phyloP scores from a whole-genome alignment of 64 coral and sea anemone genomes.

The Montipora foliosa region DNA sequence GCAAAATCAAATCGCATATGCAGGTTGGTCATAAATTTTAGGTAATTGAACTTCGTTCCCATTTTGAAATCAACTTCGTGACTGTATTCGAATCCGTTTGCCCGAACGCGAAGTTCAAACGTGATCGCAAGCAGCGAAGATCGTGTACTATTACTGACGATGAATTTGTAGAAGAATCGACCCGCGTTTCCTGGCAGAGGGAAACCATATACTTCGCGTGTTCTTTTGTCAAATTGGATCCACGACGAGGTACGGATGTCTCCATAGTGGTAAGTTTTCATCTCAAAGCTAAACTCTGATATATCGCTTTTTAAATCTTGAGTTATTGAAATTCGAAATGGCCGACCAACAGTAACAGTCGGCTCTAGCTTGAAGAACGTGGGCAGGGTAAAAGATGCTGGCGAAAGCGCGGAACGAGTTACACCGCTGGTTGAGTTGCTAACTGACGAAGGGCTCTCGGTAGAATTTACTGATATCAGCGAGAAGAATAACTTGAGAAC shows the following conservation, averaged over 20 bases:
- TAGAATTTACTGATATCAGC: constrained; percentile 74
- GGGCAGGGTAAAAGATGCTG: neutral
- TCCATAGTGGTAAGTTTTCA: neutral
- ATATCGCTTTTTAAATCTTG: constrained; percentile 65
- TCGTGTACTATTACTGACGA: constrained; percentile 33
- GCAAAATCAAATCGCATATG: constrained; percentile 68
- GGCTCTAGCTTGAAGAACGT: too few species aligned
- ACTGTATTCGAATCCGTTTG: constrained; percentile 30
- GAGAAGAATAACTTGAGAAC: constrained; percentile 95
- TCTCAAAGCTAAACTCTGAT: constrained; percentile 35
- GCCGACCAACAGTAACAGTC: constrained; percentile 43
- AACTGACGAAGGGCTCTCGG: constrained; percentile 25
- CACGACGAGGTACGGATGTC: constrained; percentile 64
- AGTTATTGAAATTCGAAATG: constrained; percentile 46
- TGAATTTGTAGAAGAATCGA: constrained; percentile 24
- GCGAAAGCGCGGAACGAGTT: neutral
- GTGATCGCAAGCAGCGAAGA: constrained; percentile 1
- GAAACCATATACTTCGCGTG: constrained; percentile 49
- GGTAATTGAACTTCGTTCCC: constrained; percentile 26
- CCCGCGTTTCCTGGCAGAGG: constrained; percentile 75
- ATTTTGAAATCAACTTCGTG: constrained; percentile 78
- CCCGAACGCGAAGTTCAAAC: constrained; percentile 41
- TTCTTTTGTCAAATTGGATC: constrained; percentile 65
- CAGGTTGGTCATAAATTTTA: constrained; percentile 54
- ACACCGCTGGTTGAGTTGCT: constrained; percentile 8